Percentiles rank a stretch among this genome's conserved stretches.
These are phyloP conservation scores for Drosophila imparisetae DNA, from an alignment of 2,888 invertebrate species.

Conservation along the genomic window DNA sequence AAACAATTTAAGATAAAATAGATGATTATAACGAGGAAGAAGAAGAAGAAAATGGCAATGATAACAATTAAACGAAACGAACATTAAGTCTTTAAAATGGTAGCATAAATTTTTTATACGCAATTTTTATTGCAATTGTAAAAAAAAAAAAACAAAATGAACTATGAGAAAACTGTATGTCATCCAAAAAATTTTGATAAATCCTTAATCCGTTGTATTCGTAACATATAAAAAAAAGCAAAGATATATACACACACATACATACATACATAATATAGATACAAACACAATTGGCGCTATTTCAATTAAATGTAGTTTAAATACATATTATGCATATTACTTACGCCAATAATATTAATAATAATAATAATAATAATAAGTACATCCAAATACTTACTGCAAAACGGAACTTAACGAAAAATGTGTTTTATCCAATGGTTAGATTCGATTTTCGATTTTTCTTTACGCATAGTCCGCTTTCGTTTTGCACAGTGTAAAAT, in stretches of 20 bases:
- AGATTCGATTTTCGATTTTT: conserved; percentile 9
- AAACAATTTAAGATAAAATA: conserved; percentile 20
- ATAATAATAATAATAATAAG: conserved; percentile 26
- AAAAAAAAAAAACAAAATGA: conserved; percentile 47
- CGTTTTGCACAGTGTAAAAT: conserved; percentile 37
- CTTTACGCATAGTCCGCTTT: conserved; percentile 12
- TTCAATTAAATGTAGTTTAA: conserved; percentile 74
- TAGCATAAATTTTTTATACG: conserved; percentile 79
- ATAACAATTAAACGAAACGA: conserved; percentile 58
- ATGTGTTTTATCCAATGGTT: conserved; percentile 35
- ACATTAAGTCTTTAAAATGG: conserved; percentile 66
- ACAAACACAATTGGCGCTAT: conserved; percentile 71
- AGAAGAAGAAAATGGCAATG: conserved; percentile 40
- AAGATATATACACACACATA: conserved; percentile 34
- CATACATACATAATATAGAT: conserved; percentile 45
- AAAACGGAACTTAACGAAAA: conserved; percentile 32
- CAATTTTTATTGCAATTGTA: conserved; percentile 76
- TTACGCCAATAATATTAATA: conserved; percentile 43
- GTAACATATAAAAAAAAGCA: conserved; percentile 35
- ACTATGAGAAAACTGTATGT: conserved; percentile 48
- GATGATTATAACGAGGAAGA: conserved; percentile 11
- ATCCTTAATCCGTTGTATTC: conserved; percentile 58
- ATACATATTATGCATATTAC: conserved; percentile 57
- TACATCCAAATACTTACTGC: conserved; percentile 28
- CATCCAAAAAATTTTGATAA: conserved; percentile 49